Conservation (phyloP, 2,888 invertebrate genomes). For the Actias luna region DNA sequence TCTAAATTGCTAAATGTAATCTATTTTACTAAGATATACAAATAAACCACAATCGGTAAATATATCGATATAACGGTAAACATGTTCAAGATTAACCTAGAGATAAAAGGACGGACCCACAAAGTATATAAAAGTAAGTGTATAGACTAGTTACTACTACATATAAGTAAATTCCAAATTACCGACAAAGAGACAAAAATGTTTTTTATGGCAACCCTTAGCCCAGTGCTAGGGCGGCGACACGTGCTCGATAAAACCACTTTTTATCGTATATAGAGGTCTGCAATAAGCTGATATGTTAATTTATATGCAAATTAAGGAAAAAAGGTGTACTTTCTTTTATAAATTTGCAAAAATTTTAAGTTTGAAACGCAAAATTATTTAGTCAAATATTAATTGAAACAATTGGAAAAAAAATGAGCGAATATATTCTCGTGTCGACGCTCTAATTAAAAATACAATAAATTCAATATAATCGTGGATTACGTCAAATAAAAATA, state of each 20-base stretch:
- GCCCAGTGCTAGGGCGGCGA: background rate
- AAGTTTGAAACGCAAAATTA: too few species aligned
- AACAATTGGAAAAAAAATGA: too few species aligned
- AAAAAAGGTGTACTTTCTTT: too few species aligned
- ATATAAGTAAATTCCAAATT: background rate
- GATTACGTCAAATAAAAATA: background rate
- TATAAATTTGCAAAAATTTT: too few species aligned
- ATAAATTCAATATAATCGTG: background rate
- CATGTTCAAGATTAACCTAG: background rate
- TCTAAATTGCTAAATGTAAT: background rate
- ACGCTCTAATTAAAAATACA: background rate
- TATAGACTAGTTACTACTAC: constrained; percentile 9
- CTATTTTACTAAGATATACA: background rate
- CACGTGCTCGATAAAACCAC: background rate
- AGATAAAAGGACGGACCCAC: constrained; percentile 8
- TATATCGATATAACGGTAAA: constrained; percentile 3
- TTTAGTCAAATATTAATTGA: too few species aligned
- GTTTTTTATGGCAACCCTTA: constrained; percentile 1
- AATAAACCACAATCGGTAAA: constrained; percentile 6
- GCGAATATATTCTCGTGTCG: constrained; percentile 2
- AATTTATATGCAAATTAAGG: too few species aligned
- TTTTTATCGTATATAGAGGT: background rate
- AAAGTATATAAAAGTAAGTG: too few species aligned
- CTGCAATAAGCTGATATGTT: too few species aligned
- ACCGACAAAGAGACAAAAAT: background rate